These are phyloP conservation scores for Platalea minor DNA, from an alignment of 2,797 vertebrate species.

Conservation along the genomic window DNA sequence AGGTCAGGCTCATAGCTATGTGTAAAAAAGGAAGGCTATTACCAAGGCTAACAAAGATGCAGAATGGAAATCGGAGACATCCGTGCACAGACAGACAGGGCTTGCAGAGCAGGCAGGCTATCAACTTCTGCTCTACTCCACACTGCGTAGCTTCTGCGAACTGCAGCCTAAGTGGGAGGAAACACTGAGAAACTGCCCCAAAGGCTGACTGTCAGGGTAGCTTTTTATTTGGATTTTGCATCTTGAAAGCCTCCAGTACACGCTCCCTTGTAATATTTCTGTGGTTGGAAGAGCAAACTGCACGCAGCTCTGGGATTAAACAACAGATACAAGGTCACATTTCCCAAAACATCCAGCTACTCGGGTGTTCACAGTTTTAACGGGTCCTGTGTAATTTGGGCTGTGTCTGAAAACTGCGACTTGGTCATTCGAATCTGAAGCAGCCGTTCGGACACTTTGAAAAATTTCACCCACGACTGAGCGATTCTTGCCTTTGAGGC, in stretches of 20 bases:
- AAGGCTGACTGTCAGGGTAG: background rate
- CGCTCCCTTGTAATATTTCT: background rate
- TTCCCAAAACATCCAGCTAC: background rate
- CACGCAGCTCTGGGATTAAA: background rate
- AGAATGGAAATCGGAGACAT: background rate
- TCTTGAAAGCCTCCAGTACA: background rate
- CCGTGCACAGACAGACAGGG: background rate
- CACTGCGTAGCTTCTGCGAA: background rate
- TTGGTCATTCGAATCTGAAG: background rate
- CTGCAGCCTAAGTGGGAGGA: background rate
- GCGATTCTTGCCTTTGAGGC: background rate
- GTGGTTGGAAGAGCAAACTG: background rate
- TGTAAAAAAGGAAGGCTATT: background rate
- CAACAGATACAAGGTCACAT: background rate
- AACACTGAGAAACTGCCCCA: background rate
- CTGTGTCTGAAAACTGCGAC: background rate
- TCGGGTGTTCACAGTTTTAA: background rate
- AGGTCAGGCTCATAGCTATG: background rate
- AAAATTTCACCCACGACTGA: background rate
- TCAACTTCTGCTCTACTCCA: background rate
- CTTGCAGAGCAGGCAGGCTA: background rate
- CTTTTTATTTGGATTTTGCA: background rate
- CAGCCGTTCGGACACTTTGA: background rate
- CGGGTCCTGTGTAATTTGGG: background rate
- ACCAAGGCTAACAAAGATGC: background rate